A percentile compares a stretch with the other conserved stretches of the same genome.
Conservation (phyloP, 2,888 invertebrate species). For the Cotesia congregata region DNA sequence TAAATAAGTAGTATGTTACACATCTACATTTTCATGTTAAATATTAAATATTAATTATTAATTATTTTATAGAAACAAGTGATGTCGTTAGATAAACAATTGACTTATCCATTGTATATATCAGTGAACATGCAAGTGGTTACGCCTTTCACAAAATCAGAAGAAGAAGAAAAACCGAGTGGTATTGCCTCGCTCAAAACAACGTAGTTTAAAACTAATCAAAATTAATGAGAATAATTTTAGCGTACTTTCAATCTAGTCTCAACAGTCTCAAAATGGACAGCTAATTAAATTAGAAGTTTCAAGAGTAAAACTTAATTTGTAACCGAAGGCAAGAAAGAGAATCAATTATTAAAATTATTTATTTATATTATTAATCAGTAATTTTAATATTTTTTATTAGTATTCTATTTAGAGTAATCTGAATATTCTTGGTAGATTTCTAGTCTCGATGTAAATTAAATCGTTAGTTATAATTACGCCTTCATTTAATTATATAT, state of each 20-base stretch:
- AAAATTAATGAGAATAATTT: not conserved
- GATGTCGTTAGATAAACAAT: conserved; percentile 73
- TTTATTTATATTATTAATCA: not conserved
- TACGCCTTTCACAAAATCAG: conserved; percentile 70
- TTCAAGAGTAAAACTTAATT: not conserved
- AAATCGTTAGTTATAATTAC: not conserved
- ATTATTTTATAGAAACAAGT: conserved; percentile 65
- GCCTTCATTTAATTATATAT: not conserved
- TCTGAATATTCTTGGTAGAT: not conserved
- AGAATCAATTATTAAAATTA: not conserved
- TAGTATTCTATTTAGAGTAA: not conserved
- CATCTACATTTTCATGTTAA: not conserved
- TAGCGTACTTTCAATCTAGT: not conserved
- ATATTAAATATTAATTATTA: conserved; percentile 36
- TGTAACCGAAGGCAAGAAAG: not conserved
- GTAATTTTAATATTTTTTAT: not conserved
- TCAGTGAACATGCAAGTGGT: conserved; percentile 79
- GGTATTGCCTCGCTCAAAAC: conserved; percentile 52
- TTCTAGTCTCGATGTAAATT: not conserved
- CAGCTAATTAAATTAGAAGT: not conserved
- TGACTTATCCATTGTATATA: conserved; percentile 78
- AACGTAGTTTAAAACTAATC: conserved; percentile 51
- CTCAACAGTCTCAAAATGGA: not conserved
- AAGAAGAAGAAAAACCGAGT: conserved; percentile 57
- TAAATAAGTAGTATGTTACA: too few relatives aligned